phyloP scores from a whole-genome alignment of 2,113 vertebrate species.

The Aptenodytes patagonicus region DNA sequence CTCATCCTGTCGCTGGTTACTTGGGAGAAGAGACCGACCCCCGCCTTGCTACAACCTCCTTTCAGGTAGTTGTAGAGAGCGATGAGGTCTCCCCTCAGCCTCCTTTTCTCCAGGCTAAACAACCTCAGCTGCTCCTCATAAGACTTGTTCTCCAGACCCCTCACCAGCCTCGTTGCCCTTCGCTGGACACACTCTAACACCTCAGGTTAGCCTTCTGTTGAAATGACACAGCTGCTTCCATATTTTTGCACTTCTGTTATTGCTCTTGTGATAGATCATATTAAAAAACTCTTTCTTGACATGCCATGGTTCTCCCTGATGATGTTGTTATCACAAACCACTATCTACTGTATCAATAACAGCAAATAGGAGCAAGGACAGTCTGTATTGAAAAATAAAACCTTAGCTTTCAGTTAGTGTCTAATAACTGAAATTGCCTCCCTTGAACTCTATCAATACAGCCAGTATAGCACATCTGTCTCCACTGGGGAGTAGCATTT shows the following conservation, averaged over 20 bases:
- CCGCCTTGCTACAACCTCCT: too few relatives aligned
- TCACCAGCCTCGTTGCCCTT: too few relatives aligned
- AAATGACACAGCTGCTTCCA: neutral
- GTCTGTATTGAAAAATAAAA: neutral
- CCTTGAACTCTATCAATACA: neutral
- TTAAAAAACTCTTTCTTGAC: slow-evolving; percentile 27
- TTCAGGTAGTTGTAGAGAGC: too few relatives aligned
- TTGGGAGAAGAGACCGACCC: too few relatives aligned
- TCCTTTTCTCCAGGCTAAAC: too few relatives aligned
- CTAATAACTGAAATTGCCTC: neutral
- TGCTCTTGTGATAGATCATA: neutral
- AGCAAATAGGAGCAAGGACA: neutral
- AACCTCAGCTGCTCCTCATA: too few relatives aligned
- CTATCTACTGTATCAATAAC: neutral
- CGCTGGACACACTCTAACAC: too few relatives aligned
- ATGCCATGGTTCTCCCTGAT: neutral
- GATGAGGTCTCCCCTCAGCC: too few relatives aligned
- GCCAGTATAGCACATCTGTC: neutral
- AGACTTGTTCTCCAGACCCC: too few relatives aligned
- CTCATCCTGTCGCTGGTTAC: too few relatives aligned
- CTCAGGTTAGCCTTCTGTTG: neutral
- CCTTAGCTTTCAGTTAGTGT: neutral
- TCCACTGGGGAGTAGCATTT: neutral
- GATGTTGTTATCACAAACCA: slow-evolving; percentile 12
- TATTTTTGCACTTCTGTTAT: neutral